Percentiles rank a stretch among this genome's conserved stretches.
Conservation (phyloP, 2,113 vertebrate genomes). For the Oostethus manadensis region DNA sequence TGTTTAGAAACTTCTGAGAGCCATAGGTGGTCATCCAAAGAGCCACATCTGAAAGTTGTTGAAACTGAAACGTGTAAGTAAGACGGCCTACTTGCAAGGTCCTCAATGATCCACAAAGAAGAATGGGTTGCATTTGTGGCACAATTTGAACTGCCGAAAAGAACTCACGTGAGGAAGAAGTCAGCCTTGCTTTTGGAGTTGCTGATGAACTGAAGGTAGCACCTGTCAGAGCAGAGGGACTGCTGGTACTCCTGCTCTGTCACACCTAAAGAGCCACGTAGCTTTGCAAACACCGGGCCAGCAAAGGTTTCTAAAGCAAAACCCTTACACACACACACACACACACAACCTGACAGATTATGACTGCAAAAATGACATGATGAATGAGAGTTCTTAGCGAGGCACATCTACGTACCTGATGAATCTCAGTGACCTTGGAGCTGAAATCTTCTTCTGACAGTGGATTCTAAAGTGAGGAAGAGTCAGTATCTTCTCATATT, state of each 20-base stretch:
- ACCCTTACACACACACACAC: conserved; percentile 60
- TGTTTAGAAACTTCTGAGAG: too few relatives aligned
- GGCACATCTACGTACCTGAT: conserved; percentile 54
- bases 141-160: not conserved
- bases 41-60: too few relatives aligned
- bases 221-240: conserved; percentile 70
- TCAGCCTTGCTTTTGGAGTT: conserved; percentile 89
- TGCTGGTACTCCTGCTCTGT: conserved; percentile 76
- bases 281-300: conserved; percentile 73
- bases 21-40: too few relatives aligned
- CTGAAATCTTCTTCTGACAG: conserved; percentile 66
- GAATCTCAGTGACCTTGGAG: conserved; percentile 60
- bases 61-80: too few relatives aligned
- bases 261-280: conserved; percentile 75
- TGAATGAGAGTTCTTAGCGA: not conserved
- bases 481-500: not conserved
- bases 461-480: conserved; percentile 49
- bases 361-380: not conserved
- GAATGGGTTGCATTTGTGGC: not conserved
- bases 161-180: conserved; percentile 87
- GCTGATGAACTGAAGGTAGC: conserved; percentile 86
- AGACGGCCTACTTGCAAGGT: too few relatives aligned
- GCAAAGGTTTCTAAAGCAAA: conserved; percentile 81
- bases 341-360: not conserved
- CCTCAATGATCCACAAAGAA: too few relatives aligned